phyloP scores from a whole-genome alignment of 1,140 invertebrate species.

The Papilio helenus region DNA sequence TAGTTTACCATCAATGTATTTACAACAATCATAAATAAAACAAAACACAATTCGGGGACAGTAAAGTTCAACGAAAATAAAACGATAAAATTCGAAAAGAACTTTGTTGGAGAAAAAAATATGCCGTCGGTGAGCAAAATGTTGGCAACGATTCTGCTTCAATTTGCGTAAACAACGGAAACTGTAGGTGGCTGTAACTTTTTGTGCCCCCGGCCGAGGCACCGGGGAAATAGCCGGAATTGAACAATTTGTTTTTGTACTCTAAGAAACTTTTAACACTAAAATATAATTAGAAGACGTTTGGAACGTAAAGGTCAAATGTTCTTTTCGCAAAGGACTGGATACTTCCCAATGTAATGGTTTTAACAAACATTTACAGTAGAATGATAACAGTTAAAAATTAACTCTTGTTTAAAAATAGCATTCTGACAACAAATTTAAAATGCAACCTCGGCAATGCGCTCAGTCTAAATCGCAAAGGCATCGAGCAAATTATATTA shows the following conservation, averaged over 20 bases:
- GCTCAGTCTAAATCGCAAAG: slow-evolving; percentile 3
- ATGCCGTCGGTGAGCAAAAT: not conserved
- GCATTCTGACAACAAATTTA: not conserved
- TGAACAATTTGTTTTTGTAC: slow-evolving; percentile 20
- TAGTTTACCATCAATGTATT: not conserved
- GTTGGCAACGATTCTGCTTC: slow-evolving; percentile 24
- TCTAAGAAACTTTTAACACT: not conserved
- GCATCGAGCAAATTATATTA: not conserved
- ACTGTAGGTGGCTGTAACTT: slow-evolving; percentile 23
- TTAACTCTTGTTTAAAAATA: not conserved
- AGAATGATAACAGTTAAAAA: too few relatives aligned
- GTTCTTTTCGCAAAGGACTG: not conserved
- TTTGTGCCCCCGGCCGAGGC: not conserved
- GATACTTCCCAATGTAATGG: too few relatives aligned
- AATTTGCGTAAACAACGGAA: slow-evolving; percentile 23
- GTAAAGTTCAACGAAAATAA: slow-evolving; percentile 21
- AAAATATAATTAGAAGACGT: not conserved
- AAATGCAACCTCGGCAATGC: not conserved
- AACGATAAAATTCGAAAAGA: slow-evolving; percentile 17
- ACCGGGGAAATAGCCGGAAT: slow-evolving; percentile 12
- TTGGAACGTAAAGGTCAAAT: not conserved
- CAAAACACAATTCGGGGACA: slow-evolving; percentile 12
- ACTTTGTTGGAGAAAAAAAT: not conserved
- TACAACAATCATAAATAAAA: slow-evolving; percentile 9
- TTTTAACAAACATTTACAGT: too few relatives aligned